phyloP scores from a whole-genome alignment of 2,113 vertebrate species.

The Hipposideros armiger region DNA sequence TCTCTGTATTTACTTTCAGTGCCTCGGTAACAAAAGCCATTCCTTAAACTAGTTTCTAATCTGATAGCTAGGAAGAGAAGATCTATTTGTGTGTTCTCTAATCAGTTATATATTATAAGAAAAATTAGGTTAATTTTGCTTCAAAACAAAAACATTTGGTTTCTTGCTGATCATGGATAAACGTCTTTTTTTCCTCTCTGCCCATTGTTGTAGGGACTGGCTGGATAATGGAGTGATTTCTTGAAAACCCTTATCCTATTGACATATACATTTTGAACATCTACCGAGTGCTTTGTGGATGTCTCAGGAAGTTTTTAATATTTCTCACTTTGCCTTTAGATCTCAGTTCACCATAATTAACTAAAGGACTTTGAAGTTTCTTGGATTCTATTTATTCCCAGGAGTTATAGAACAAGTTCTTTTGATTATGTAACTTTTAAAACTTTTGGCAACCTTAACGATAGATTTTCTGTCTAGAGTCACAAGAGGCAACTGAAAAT shows the following conservation, averaged over 20 bases:
- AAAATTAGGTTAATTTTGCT: constrained; percentile 65
- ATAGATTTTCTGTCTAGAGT: constrained; percentile 45
- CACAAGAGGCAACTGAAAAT: constrained; percentile 21
- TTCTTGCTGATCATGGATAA: constrained; percentile 63
- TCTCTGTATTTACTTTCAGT: constrained; percentile 73
- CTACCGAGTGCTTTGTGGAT: constrained; percentile 37
- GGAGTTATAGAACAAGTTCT: constrained; percentile 21
- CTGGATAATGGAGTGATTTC: constrained; percentile 13
- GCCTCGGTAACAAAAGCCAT: constrained; percentile 66
- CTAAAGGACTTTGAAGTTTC: constrained; percentile 32
- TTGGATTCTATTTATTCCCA: constrained; percentile 31
- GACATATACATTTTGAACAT: constrained; percentile 46
- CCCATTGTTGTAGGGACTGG: background rate
- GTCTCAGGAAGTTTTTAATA: constrained; percentile 51
- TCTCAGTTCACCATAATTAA: constrained; percentile 62
- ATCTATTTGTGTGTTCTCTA: constrained; percentile 58
- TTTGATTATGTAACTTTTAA: constrained; percentile 63
- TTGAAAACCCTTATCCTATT: constrained; percentile 35
- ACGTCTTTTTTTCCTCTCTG: background rate
- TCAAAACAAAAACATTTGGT: constrained; percentile 21
- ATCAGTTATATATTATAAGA: constrained; percentile 23
- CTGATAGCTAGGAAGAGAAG: constrained; percentile 21
- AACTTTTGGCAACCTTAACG: constrained; percentile 4
- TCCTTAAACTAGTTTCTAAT: constrained; percentile 65
- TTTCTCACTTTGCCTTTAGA: constrained; percentile 57